Conservation (phyloP, 2,113 vertebrate genomes). For the Salvator merianae region DNA sequence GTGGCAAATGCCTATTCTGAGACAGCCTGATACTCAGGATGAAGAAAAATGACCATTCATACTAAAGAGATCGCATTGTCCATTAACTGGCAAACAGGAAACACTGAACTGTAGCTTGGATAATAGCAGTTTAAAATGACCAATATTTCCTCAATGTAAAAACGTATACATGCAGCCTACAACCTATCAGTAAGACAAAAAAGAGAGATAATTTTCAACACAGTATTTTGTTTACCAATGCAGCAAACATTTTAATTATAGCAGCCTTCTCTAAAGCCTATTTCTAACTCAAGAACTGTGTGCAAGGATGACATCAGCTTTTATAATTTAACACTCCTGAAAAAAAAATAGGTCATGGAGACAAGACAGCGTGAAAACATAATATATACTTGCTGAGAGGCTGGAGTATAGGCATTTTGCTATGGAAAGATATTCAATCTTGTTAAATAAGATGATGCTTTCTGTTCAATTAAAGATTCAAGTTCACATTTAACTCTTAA, state of each 20-base stretch:
- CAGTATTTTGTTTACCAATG: neutral
- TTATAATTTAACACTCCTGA: neutral
- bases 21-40: constrained; percentile 26
- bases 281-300: neutral
- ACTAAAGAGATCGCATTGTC: constrained; percentile 39
- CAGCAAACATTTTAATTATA: constrained; percentile 17
- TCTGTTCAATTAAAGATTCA: neutral
- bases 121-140: constrained; percentile 39
- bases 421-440: neutral
- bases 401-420: neutral
- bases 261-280: neutral
- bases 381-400: neutral
- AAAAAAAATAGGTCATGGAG: constrained; percentile 3
- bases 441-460: neutral
- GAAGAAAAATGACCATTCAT: constrained; percentile 42
- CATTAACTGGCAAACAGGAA: constrained; percentile 59
- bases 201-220: neutral
- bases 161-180: neutral
- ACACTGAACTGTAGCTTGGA: constrained; percentile 38
- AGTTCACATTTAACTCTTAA: neutral
- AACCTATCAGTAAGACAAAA: neutral
- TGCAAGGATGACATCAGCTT: neutral
- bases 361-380: neutral
- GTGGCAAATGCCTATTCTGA: too few species aligned
- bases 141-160: constrained; percentile 21